Evolutionary conservation across 2,888 invertebrate genomes (phyloP), one percentile per base, ranked within the genome.

Genomic region (Boloria selene): DNA sequence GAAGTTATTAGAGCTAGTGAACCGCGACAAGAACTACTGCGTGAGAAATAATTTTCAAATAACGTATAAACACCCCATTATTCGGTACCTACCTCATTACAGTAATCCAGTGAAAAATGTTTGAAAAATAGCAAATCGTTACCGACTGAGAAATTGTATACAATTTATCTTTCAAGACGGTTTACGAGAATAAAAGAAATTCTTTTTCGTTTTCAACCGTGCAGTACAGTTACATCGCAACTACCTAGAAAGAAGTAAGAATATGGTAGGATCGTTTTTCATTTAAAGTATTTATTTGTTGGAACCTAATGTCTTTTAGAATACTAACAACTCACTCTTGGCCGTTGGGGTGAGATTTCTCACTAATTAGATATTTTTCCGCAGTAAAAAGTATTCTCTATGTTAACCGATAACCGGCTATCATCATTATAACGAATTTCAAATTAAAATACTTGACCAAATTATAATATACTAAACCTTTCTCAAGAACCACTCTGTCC

Each of bases 71-170:
- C 22, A 13, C 22, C 22, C n/a, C 22, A 45, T 59, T 31, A 18
- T 4, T 38, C 38, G 31, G 14, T 49, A 58, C 16, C 47, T 10
- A 38, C 1, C 59, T 59, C 49, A 49, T 49, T 59, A 49, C 59
- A 49, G 59, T 56, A 56, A 22, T 59, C 59, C 59, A 31, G 31
- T 50, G 59, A 59, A 59, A 59, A 59, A 59, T 59, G 59, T 59
- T 59, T 38, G 47, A 49, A 47, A 49, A 59, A 49, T 59, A 59
- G 16, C 58, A 59, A 47, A 59, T 59, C 58, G 58, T 59, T 59
- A 59, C 49, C 26, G 17, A 26, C 17, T 59, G 59, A 49, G 31
- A 59, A 59, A 59, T 59, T 49, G 59, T 59, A 26, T 31, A 49
- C 49, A 59, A 59, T 59, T 50, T 59, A 59, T 59, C 38, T 49